Conservation (phyloP, 2,113 vertebrate genomes). For the Beaufortia kweichowensis region DNA sequence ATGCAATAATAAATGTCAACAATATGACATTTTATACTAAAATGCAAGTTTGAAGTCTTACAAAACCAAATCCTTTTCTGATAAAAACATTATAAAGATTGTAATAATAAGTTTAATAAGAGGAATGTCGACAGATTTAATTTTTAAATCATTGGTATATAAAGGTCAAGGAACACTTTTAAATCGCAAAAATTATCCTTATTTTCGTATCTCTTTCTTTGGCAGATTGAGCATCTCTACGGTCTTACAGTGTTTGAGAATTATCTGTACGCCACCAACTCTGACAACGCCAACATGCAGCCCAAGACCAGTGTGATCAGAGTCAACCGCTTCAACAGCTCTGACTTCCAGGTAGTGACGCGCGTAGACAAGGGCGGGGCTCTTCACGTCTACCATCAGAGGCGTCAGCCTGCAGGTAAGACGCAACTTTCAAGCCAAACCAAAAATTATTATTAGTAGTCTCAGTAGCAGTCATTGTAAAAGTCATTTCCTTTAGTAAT, state of each 20-base stretch:
- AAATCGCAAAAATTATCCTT: neutral
- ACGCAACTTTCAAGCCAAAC: no score
- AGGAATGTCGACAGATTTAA: no score
- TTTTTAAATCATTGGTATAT: no score
- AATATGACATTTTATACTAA: no score
- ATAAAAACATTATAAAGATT: no score
- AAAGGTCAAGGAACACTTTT: conserved; percentile 6
- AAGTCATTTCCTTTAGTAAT: neutral
- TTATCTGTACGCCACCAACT: conserved; percentile 95
- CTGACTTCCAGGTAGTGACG: conserved; percentile 91
- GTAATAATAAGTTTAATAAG: no score
- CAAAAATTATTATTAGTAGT: no score
- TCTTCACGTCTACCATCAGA: conserved; percentile 93
- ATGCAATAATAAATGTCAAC: no score
- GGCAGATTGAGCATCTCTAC: conserved; percentile 91
- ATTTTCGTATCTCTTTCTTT: neutral
- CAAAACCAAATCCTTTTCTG: no score
- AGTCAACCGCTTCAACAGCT: conserved; percentile 95
- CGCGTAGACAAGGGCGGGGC: conserved; percentile 91
- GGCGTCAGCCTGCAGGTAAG: conserved; percentile 89
- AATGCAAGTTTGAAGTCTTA: no score
- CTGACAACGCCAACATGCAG: conserved; percentile 91
- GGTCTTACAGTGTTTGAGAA: conserved; percentile 96
- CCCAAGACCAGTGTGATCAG: conserved; percentile 96
- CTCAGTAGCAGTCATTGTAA: no score